These are phyloP conservation scores for Ciconia nigra DNA, from an alignment of 2,797 vertebrate genomes.

Conservation along the genomic window DNA sequence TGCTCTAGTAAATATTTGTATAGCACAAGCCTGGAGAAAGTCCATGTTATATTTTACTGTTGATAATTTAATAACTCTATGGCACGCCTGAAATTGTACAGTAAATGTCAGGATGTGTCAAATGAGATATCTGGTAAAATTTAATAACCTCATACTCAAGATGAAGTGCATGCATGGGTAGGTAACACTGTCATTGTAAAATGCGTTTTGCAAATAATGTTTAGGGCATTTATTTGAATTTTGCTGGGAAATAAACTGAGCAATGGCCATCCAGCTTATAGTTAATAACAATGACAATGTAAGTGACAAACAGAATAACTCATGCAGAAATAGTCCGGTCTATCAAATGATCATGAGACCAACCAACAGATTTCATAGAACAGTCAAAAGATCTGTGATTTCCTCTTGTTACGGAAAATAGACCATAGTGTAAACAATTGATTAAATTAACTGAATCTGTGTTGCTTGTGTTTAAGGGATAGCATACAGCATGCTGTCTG, in stretches of 20 bases:
- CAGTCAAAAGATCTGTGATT: constrained; percentile 29
- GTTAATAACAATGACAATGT: not conserved
- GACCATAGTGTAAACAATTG: constrained; percentile 67
- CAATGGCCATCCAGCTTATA: not conserved
- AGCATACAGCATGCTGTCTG: constrained; percentile 27
- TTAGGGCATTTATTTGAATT: not conserved
- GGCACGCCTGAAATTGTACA: constrained; percentile 64
- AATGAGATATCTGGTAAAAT: constrained; percentile 35
- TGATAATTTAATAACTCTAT: constrained; percentile 74
- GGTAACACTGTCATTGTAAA: not conserved
- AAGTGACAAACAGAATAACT: not conserved
- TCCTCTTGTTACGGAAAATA: constrained; percentile 59
- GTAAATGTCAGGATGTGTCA: constrained; percentile 58
- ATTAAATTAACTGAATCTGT: constrained; percentile 63
- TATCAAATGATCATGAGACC: not conserved
- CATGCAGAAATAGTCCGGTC: not conserved
- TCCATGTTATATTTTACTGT: constrained; percentile 68
- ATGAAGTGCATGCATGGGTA: not conserved
- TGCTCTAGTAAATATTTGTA: constrained; percentile 76
- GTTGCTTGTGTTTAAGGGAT: constrained; percentile 54
- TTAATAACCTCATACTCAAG: not conserved
- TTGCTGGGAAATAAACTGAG: not conserved
- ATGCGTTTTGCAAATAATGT: not conserved
- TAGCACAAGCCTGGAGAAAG: constrained; percentile 71
- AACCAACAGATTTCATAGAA: not conserved